A percentile compares a stretch with the other conserved stretches of the same genome.
These are phyloP conservation scores for Diphyllodes magnificus DNA, from an alignment of 2,113 vertebrate species.

Conservation along the genomic window DNA sequence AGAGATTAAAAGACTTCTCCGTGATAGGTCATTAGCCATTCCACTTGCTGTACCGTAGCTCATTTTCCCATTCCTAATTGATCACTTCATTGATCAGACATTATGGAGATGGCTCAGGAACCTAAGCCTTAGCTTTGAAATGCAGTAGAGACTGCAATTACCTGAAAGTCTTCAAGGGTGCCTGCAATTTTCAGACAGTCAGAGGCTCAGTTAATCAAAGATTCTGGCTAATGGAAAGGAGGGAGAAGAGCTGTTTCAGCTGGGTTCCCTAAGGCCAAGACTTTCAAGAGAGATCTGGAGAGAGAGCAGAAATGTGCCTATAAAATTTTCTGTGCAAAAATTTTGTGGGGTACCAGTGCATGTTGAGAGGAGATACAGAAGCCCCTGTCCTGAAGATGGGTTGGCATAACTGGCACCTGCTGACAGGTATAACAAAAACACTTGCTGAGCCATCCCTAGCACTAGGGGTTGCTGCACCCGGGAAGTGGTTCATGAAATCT, in stretches of 20 bases:
- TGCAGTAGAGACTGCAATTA: background rate
- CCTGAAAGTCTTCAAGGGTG: constrained; percentile 37
- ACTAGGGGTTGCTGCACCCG: background rate
- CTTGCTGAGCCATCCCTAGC: background rate
- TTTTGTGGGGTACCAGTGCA: background rate
- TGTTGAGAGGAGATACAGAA: background rate
- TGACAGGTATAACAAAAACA: background rate
- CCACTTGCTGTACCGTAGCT: background rate
- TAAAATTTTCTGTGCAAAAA: background rate
- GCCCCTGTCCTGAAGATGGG: background rate
- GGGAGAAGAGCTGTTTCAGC: background rate
- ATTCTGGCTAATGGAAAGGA: constrained; percentile 1
- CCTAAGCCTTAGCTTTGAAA: constrained; percentile 39
- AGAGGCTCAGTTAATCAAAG: constrained; percentile 22
- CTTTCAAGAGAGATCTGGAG: background rate
- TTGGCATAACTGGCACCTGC: background rate
- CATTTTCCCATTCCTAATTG: constrained; percentile 52
- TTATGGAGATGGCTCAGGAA: constrained; percentile 23
- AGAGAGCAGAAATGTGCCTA: background rate
- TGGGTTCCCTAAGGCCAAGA: background rate
- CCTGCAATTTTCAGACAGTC: constrained; percentile 20
- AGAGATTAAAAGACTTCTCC: constrained; percentile 21
- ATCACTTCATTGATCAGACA: constrained; percentile 54
- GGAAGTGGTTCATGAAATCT: background rate
- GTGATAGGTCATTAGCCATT: constrained; percentile 21